These are phyloP conservation scores for Euwallacea fornicatus DNA, from an alignment of 1,140 invertebrate species.

Conservation along the genomic window DNA sequence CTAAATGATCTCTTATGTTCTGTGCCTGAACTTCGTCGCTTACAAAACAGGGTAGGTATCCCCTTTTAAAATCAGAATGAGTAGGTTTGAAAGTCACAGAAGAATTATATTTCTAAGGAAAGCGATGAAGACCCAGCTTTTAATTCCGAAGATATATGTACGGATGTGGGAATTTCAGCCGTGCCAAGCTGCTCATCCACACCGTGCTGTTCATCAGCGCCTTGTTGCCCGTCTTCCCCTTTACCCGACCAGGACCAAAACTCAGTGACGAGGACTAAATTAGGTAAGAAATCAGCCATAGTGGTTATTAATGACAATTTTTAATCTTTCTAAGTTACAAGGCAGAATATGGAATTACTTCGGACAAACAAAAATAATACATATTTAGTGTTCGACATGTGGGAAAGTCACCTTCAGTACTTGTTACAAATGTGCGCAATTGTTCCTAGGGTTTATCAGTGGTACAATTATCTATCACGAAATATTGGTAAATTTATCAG, in stretches of 20 bases:
- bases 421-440: too few species aligned
- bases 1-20: conserved; percentile 91
- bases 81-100: too few species aligned
- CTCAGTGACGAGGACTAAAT: conserved; percentile 70
- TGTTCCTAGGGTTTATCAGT: too few species aligned
- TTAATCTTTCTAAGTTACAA: neutral
- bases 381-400: too few species aligned
- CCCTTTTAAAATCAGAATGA: too few species aligned
- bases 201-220: conserved; percentile 23
- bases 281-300: conserved; percentile 48
- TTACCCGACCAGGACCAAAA: conserved; percentile 53
- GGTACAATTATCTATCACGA: too few species aligned
- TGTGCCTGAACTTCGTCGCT: conserved; percentile 61
- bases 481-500: too few species aligned
- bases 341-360: too few species aligned
- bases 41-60: conserved; percentile 24
- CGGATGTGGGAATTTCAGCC: conserved; percentile 23
- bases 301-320: neutral
- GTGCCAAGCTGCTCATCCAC: conserved; percentile 41
- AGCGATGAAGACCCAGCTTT: neutral
- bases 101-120: neutral
- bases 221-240: conserved; percentile 45
- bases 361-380: too few species aligned
- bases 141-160: too few species aligned
- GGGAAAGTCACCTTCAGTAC: too few species aligned